phyloP scores from a whole-genome alignment of 2,888 invertebrate species.

The Ceramica pisi region DNA sequence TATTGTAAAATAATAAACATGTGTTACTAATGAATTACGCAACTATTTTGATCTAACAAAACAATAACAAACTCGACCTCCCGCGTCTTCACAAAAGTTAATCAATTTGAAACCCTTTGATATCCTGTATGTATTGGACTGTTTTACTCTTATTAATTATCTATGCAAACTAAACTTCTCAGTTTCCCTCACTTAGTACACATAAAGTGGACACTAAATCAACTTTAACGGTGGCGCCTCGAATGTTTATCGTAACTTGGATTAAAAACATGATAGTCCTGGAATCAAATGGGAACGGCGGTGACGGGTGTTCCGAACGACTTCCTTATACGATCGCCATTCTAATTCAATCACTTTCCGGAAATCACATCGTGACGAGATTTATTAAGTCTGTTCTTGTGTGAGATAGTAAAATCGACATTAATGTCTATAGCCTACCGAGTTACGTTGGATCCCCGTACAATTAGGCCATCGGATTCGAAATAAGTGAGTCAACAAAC shows the following conservation, averaged over 20 bases:
- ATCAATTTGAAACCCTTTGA: constrained; percentile 7
- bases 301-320: constrained; percentile 80
- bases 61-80: constrained; percentile 39
- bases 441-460: constrained; percentile 76
- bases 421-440: constrained; percentile 79
- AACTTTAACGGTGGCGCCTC: constrained; percentile 49
- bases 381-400: constrained; percentile 83
- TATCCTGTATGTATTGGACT: background rate
- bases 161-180: constrained; percentile 2
- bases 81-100: constrained; percentile 7
- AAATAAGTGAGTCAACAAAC: constrained; percentile 85
- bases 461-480: constrained; percentile 81
- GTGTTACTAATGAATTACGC: constrained; percentile 23
- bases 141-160: constrained; percentile 10
- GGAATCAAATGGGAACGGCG: constrained; percentile 67
- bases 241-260: constrained; percentile 38
- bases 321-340: constrained; percentile 80
- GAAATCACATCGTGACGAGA: constrained; percentile 80
- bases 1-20: constrained; percentile 37
- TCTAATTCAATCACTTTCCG: constrained; percentile 78
- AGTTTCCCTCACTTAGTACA: constrained; percentile 11
- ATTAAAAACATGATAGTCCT: constrained; percentile 69
- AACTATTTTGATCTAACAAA: constrained; percentile 18
- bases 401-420: constrained; percentile 79
- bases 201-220: constrained; percentile 39